phyloP scores from a whole-genome alignment of 2,888 invertebrate species.

The Prionchulus punctatus region DNA sequence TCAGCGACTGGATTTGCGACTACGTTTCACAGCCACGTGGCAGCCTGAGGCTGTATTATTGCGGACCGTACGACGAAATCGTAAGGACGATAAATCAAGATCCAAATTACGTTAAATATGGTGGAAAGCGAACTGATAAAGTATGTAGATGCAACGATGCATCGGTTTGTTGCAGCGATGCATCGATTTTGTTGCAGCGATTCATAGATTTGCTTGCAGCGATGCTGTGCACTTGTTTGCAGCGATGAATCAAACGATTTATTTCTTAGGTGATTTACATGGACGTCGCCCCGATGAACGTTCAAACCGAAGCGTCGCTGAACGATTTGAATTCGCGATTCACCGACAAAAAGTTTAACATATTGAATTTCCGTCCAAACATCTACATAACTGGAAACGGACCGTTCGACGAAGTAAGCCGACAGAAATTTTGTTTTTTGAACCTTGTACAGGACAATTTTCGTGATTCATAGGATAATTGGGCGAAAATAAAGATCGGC shows the following conservation, averaged over 20 bases:
- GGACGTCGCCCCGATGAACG: neutral
- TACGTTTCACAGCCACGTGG: too few species aligned
- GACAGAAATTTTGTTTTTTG: neutral
- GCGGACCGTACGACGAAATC: too few species aligned
- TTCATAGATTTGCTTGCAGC: too few species aligned
- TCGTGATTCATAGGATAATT: neutral
- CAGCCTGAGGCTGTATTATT: too few species aligned
- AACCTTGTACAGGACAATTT: neutral
- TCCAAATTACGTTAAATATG: too few species aligned
- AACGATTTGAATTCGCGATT: neutral
- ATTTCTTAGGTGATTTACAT: neutral
- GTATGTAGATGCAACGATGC: too few species aligned
- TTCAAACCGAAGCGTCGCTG: neutral
- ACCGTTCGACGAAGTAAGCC: neutral
- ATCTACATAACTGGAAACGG: neutral
- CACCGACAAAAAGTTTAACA: neutral
- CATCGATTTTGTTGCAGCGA: too few species aligned
- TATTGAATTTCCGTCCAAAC: neutral
- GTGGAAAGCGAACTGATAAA: too few species aligned
- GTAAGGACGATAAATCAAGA: too few species aligned
- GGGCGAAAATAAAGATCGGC: neutral
- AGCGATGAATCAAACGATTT: neutral
- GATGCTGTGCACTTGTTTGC: too few species aligned
- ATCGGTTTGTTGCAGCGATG: too few species aligned
- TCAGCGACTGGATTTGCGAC: neutral